Evolutionary conservation across 2,797 vertebrate species (phyloP), one percentile per base, ranked within the genome.

Genomic region (Xenops minutus): DNA sequence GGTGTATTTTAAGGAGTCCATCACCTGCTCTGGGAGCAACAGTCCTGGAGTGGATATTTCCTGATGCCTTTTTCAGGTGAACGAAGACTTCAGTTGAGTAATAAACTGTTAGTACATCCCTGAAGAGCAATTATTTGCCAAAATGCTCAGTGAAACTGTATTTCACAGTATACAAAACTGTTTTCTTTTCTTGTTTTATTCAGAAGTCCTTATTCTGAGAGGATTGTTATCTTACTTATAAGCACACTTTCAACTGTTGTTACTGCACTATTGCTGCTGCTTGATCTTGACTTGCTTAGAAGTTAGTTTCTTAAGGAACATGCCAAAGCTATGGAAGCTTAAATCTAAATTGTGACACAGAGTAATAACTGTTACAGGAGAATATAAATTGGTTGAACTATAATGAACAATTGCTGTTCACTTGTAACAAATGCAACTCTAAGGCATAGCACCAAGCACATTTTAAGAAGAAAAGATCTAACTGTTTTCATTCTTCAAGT

Each of bases 221-320:
- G 34, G 36, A 58, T 5, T 15, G 9, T 75, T 54, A 37, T 81
- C 72, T 58, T 82, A 44, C 43, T 49, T 77, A 55, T 41, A 55
- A 76, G 44, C 10, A 17, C 1, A 1, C 51, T 29, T 89, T 76
- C 26, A 81, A 6, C 37, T 67, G 11, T 36, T 81, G 32, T 88
- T 84, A 51, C 34, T 84, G 71, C 16, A 51, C 4, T 55, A 18
- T 37, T 89, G 14, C 44, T 64, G 56, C 67, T 61, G 41, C 71
- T 92, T 90, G 74, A 58, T 95, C 64, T 85, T 52, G 7, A 73
- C 84, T 77, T 93, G 14, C 44, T 89, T 89, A 59, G 82, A 83
- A 56, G 14, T 81, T 75, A 37, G 46, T 73, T 55, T 83, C 71
- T 91, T 88, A 77, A 76, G 71, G 59, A 88, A 32, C 6, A 6